Evolutionary conservation across 2,113 vertebrate species (phyloP).

Genomic region (Triplophysa tibetana): DNA sequence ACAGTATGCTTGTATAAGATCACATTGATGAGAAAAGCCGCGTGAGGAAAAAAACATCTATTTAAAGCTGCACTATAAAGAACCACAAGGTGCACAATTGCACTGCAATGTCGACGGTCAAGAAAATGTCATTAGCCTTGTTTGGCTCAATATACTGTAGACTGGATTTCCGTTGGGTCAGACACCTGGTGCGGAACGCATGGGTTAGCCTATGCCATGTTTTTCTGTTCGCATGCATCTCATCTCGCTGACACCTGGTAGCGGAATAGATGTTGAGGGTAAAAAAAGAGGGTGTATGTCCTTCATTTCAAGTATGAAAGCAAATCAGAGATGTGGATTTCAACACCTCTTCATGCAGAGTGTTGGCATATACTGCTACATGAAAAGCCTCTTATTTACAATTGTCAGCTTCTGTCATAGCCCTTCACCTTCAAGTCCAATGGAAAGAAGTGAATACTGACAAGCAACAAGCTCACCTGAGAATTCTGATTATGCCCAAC

Average conservation of each 20-base stretch:
- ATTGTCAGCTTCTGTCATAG: background rate
- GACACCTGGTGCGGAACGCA: background rate
- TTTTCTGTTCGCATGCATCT: background rate
- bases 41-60: background rate
- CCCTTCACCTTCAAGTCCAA: background rate
- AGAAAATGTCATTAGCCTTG: background rate
- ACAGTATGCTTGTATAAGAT: constrained; percentile 11
- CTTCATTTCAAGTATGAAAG: constrained; percentile 3
- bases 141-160: constrained; percentile 23
- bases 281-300: background rate
- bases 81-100: background rate
- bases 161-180: background rate
- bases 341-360: background rate
- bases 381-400: background rate
- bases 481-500: background rate
- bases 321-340: background rate
- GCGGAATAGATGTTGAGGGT: constrained; percentile 2
- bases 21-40: background rate
- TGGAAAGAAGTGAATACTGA: background rate
- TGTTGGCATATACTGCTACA: background rate
- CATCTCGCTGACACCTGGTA: background rate
- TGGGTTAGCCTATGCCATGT: background rate
- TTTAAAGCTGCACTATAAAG: background rate
- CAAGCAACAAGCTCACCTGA: background rate
- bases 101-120: background rate